Evolutionary conservation across 2,888 invertebrate species (phyloP), one percentile per base, ranked within the genome.

Genomic region (Torymus texanus): DNA sequence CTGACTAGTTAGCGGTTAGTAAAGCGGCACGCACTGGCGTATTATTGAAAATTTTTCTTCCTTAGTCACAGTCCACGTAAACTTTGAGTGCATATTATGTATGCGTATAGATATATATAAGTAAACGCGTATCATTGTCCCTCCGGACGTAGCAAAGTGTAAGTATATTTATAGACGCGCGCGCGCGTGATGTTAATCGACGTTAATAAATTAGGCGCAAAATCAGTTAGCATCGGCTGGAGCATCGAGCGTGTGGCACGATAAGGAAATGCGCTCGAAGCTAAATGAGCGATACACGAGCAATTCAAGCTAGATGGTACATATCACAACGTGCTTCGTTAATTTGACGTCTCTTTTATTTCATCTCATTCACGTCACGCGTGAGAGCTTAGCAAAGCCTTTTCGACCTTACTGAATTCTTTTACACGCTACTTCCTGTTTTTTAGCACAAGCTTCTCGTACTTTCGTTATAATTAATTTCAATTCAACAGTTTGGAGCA

Each of bases 1-100:
- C 89, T 89, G 88, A 85, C 87, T 85, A 79, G 87, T 86, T 85
- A 86, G 84, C 82, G 87, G 88, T 90, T 90, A 89, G 89, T 89
- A 87, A 89, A 84, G 83, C 83, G 29, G 78, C 62, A 41, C 41
- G 74, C 72, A 63, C 62, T 71, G 77, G 71, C 77, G 51, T 66
- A 70, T 77, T 59, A 59, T 62, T 77, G 21, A 68, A 61, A 41
- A 13, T 11, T 62, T 5, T 41, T 29, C 62, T 62, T 24, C 62
- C 53, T 61, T 53, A 24, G 2, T 16, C 29, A 58, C 11, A 63
- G 18, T 8, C 62, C 8, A 41, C 41, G 41, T 8, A 41, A 41
- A 41, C 41, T 41, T 41, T 5, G 8, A 41, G 11, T 18, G 3
- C 29, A 16, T 58, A 11, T 16, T 58, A 11, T 16, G 51, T 18